Evolutionary conservation across 2,888 invertebrate species (phyloP).

Genomic region (Drosophila fungiperda): DNA sequence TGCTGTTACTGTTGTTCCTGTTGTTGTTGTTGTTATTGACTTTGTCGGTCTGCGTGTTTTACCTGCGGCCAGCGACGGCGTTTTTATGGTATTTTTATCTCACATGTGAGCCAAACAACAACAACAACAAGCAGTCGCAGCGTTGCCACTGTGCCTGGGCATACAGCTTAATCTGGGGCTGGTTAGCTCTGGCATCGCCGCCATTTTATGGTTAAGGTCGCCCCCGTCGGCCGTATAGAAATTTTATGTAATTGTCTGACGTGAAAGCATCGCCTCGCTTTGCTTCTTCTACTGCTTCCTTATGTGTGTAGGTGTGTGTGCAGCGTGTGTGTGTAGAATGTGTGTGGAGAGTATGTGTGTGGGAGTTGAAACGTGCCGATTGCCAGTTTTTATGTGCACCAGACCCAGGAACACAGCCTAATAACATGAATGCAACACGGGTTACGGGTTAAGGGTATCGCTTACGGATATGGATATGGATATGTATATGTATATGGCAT

Average conservation of each 20-base stretch:
- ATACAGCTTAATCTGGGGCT: slow-evolving; percentile 51
- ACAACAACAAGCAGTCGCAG: slow-evolving; percentile 4
- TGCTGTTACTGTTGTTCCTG: slow-evolving; percentile 1
- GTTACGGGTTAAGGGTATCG: background rate
- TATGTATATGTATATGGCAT: slow-evolving; percentile 16
- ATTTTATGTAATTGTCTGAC: slow-evolving; percentile 40
- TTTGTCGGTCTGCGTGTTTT: slow-evolving; percentile 63
- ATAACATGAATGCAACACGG: slow-evolving; percentile 22
- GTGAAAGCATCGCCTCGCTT: slow-evolving; percentile 34
- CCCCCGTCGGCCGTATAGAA: slow-evolving; percentile 41
- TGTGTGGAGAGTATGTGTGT: slow-evolving; percentile 21
- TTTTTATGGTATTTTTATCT: slow-evolving; percentile 75
- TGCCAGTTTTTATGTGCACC: slow-evolving; percentile 44
- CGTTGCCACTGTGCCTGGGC: slow-evolving; percentile 49
- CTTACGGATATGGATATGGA: slow-evolving; percentile 12
- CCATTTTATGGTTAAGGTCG: slow-evolving; percentile 76
- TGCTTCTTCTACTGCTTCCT: background rate
- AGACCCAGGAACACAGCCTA: slow-evolving; percentile 37
- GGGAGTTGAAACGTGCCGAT: slow-evolving; percentile 72
- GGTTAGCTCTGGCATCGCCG: slow-evolving; percentile 40
- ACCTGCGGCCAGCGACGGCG: slow-evolving; percentile 66
- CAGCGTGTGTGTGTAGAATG: background rate
- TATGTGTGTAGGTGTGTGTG: slow-evolving; percentile 4
- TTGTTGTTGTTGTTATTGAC: slow-evolving; percentile 40
- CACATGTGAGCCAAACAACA: slow-evolving; percentile 25